Evolutionary conservation across 2,888 invertebrate genomes (phyloP), one percentile per base, ranked within the genome.

Genomic region (Pandemis heparana): DNA sequence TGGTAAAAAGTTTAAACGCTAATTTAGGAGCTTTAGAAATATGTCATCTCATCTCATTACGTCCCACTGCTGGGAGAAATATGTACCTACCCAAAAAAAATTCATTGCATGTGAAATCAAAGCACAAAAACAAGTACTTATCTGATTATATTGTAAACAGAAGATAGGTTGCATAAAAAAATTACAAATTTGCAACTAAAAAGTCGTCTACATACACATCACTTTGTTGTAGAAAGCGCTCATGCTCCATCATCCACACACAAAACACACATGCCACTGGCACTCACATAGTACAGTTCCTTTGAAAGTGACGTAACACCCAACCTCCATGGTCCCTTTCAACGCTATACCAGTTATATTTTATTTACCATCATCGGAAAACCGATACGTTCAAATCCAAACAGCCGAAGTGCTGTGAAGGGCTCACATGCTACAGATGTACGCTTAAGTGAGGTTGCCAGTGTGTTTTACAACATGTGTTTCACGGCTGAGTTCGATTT

Each of bases 391-490:
- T 38, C 60, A n/a, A 32, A 38, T 60, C 32, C 64, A 51, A 32
- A 48, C 64, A 64, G 16, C 32, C 62, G 38, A n/a, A 62, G 41
- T 62, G 62, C 38, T 48, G 64, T 64, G 64, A 51, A 64, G 64
- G 48, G 38, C 64, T 48, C 16, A 64, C 48, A 64, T 43, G 64
- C 64, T 46, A 64, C 64, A 48, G 64, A 64, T 64, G 46, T 23
- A 64, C 48, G 64, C 51, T 64, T 38, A 51, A 64, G 48, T 63
- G 63, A 43, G 43, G 63, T 14, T 60, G 23, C 60, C 64, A 51
- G 64, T 32, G 38, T 51, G 32, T 63, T 62, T 46, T 56, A 18
- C 23, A 56, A 56, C 56, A 56, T 12, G 56, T 56, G 56, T 6
- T 6, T 56, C 23, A 56, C 23, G 56, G 12, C 23, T 12, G 56